Evolutionary conservation across 2,113 vertebrate species (phyloP).

Genomic region (Nestor notabilis): DNA sequence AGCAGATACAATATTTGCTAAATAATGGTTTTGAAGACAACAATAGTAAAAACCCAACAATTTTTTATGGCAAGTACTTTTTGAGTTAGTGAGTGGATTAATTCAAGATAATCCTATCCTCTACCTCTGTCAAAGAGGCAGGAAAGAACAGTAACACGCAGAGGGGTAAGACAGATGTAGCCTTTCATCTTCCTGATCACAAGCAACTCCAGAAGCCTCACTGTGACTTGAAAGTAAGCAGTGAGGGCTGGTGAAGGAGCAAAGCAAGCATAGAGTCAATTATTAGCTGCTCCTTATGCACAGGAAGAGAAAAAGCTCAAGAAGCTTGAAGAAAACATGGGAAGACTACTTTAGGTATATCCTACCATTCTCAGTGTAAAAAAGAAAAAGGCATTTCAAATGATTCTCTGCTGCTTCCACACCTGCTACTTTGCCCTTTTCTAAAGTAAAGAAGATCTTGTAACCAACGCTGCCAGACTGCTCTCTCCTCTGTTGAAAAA

Average conservation of each 20-base stretch:
- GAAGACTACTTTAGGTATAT: background rate
- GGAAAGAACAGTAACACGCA: background rate
- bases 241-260: background rate
- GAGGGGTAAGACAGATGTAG: background rate
- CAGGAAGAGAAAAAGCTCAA: background rate
- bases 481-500: background rate
- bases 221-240: background rate
- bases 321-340: rapidly evolving
- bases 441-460: background rate
- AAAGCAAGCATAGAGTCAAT: background rate
- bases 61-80: background rate
- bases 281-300: background rate
- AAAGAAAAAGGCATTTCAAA: background rate
- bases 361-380: background rate
- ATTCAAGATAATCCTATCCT: background rate
- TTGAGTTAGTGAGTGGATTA: background rate
- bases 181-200: background rate
- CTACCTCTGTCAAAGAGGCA: background rate
- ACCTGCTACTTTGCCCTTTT: background rate
- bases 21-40: background rate
- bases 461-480: background rate
- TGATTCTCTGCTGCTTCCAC: background rate
- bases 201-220: background rate
- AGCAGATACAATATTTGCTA: background rate
- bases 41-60: background rate